Base-by-base conservation (phyloP, 2,888 invertebrate species). In the Pantelozetes paolii region DNA sequence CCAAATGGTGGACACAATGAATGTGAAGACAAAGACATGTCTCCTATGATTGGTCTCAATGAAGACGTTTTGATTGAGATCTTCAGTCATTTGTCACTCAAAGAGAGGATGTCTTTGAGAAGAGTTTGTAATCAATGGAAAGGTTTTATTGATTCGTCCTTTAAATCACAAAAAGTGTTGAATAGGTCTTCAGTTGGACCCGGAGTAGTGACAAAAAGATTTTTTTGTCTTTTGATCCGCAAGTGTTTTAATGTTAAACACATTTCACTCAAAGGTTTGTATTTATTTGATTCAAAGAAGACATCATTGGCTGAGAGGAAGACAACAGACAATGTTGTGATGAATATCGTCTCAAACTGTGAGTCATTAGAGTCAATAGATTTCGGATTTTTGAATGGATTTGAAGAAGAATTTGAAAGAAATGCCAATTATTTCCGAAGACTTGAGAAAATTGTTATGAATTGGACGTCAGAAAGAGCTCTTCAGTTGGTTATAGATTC, bases 201-300 rank as follows among this genome's bases (percentile, higher is more conserved):
- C 1, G 1, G 1, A 13, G 23, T 11, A 2, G 20, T 40, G 5
- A 6, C 40, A 1, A 20, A 20, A 2, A 23, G 23, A 67, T n/a
- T 2, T 1, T 2, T 67, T 11, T 40, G 23, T 67, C 9, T 20
- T 36, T 20, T 67, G 5, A n/a, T 67, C 23, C 20, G 23, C 3
- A 36, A 9, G 23, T 67, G 67, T 40, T 23, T 13, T 40, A 67
- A 67, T 40, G 67, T 67, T 1, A 67, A 42, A 40, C 36, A 67
- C 23, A 40, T 67, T 15, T 15, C 11, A 11, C 26, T 64, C 8
- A n/a, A n/a, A n/a, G 64, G 64, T 11, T 5, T 64, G 2, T 1
- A n/a, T n/a, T 36, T 64, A 6, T n/a, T n/a, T n/a, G 9, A 8
- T 5, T 36, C 36, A n/a, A 6, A 3, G 5, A 9, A 30, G 59